These are phyloP conservation scores for Leucophora obtusa DNA, from an alignment of 2,888 invertebrate genomes.

Conservation along the genomic window DNA sequence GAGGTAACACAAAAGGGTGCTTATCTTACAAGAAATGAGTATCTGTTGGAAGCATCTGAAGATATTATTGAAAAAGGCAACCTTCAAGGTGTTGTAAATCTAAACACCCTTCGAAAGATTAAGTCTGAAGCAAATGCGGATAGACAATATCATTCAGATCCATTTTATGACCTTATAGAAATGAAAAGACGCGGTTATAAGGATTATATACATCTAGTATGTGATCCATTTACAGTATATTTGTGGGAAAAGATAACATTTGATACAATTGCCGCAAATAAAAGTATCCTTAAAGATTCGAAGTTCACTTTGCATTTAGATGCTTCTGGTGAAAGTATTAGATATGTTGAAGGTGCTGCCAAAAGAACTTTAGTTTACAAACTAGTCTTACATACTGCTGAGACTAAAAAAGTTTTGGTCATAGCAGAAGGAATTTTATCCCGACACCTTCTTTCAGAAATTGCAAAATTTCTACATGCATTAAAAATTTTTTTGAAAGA, in stretches of 20 bases:
- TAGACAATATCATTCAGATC: neutral
- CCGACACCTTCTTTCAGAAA: too few species aligned
- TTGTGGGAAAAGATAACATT: conserved; percentile 14
- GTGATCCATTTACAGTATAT: conserved; percentile 7
- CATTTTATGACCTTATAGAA: conserved; percentile 14
- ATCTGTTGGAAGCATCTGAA: conserved; percentile 21
- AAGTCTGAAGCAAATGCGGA: conserved; percentile 18
- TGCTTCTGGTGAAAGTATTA: conserved; percentile 24
- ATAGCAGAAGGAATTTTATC: too few species aligned
- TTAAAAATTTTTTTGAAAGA: too few species aligned
- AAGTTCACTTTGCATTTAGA: conserved; percentile 25
- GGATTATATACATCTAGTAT: conserved; percentile 12
- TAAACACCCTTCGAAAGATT: conserved; percentile 13
- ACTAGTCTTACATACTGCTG: neutral
- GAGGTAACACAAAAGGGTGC: neutral
- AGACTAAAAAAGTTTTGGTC: too few species aligned
- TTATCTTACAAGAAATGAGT: conserved; percentile 7
- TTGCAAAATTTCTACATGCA: too few species aligned
- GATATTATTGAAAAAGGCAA: conserved; percentile 31
- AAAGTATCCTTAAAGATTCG: conserved; percentile 11
- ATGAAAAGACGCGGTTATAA: conserved; percentile 3
- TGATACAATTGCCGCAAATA: neutral
- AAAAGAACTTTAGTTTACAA: conserved; percentile 19
- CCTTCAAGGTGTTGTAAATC: conserved; percentile 27
- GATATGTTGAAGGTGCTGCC: conserved; percentile 12